Evolutionary conservation across 1,140 invertebrate genomes (phyloP), one percentile per base, ranked within the genome.

Genomic region (Papilio helenus): DNA sequence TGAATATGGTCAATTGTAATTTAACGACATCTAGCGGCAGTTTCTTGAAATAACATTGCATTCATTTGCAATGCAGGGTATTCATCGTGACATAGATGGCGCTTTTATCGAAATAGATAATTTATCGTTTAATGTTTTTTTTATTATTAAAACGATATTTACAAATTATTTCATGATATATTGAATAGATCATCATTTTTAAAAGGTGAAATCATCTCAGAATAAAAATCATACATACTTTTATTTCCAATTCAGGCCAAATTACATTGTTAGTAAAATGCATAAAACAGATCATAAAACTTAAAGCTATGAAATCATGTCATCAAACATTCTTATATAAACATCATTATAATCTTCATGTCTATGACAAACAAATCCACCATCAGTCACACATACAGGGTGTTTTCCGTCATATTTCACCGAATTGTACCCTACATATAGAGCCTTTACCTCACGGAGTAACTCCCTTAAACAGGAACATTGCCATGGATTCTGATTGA

Each of bases 401-500:
- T 85, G 68, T 34, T 82, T 79, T 8, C 92, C 92, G 68, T 92
- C 82, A 46, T 88, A 92, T 79, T 87, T 82, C 8, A 29, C 81
- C 72, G 72, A 78, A 79, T 90, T 93, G 49, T 94, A 93, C 5
- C 80, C 51, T 26, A 94, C 87, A 14, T 78, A 72, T 42, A 82
- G 82, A 5, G 78, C 84, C 49, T 90, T 90, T 0, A 93, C 84
- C 82, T 94, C 93, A 20, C 85, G 81, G 1, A 93, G n/a, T 12
- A 92, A 55, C 44, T 91, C 86, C 39, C 80, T 82, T 9, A 94
- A 79, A 76, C 93, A 94, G 8, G 86, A 79, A 85, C 93, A 94
- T 39, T 94, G 92, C 92, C 92, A 93, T 3, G 93, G 93, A 78
- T 94, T 94, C 10, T 89, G 83, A n/a, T 89, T 86, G n/a, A 94